These are phyloP conservation scores for Agrotis ipsilon DNA, from an alignment of 2,888 invertebrate genomes.

Conservation along the genomic window DNA sequence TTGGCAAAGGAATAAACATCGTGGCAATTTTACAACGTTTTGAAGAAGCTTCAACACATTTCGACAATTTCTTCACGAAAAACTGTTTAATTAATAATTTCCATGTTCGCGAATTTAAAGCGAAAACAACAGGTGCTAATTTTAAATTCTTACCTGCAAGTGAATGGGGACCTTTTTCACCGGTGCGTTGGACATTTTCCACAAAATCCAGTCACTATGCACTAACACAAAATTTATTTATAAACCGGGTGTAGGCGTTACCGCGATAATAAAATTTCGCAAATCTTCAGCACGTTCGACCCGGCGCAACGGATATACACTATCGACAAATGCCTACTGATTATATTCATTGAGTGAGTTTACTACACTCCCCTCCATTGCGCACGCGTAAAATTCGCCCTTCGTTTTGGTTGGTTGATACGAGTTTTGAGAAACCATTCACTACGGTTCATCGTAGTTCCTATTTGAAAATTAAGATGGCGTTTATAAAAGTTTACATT, in stretches of 20 bases:
- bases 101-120: conserved; percentile 48
- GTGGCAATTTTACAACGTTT: conserved; percentile 17
- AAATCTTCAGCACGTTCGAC: conserved; percentile 56
- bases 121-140: conserved; percentile 81
- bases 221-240: conserved; percentile 85
- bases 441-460: conserved; percentile 48
- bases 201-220: conserved; percentile 80
- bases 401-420: conserved; percentile 72
- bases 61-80: conserved; percentile 20
- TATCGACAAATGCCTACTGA: conserved; percentile 80
- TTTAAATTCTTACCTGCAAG: conserved; percentile 93
- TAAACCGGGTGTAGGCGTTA: conserved; percentile 82
- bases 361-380: conserved; percentile 81
- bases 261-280: conserved; percentile 75
- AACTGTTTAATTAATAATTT: conserved; percentile 21
- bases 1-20: conserved; percentile 48
- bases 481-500: conserved; percentile 17
- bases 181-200: conserved; percentile 93
- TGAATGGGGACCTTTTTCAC: conserved; percentile 99
- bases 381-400: conserved; percentile 86
- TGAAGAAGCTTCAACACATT: not conserved
- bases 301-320: conserved; percentile 55
- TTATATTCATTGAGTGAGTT: conserved; percentile 78
- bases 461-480: conserved; percentile 58
- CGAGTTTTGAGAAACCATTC: conserved; percentile 52